Base-by-base conservation (phyloP, 2,888 invertebrate genomes). In the Cotesia congregata region DNA sequence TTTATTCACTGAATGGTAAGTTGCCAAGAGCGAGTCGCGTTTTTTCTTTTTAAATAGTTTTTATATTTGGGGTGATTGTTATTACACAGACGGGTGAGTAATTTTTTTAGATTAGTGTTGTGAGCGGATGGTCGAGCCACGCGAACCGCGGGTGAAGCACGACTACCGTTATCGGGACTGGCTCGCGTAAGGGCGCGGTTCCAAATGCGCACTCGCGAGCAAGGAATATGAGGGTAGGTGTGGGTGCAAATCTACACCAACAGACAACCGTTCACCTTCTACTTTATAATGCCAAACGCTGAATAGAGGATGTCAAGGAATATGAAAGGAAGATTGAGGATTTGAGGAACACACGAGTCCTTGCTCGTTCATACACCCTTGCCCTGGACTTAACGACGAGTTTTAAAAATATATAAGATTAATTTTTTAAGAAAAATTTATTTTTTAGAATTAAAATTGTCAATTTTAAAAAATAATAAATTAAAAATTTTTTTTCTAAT, bases 111-210 rank as follows among this genome's bases (percentile, higher is more conserved):
- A 39, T 39, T 68, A 67, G 71, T n/a, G 40, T 67, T 67, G 61
- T 75, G 69, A 75, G 69, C 71, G 68, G 65, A 80, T 78, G 68
- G 67, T 82, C 81, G 80, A 77, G 80, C 79, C 81, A 78, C 81
- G 80, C 81, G 81, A 78, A 79, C 81, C 84, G 82, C 85, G 83
- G 83, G 83, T 83, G 81, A 83, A 83, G 82, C 84, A 83, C 84
- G 82, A 82, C 82, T 83, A 80, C 79, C 79, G 80, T 82, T 80
- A 82, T 81, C 80, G 80, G 81, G 81, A 82, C 79, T 81, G 81
- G 81, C 81, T 81, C 80, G 83, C 82, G 82, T 83, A 86, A 87
- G 88, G 88, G 88, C 88, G 88, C 87, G 88, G 88, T 88, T 88
- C 87, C 77, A 82, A 78, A 39, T 82, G 87, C 88, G 88, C 88